These are phyloP conservation scores for Heliconius eleuchia DNA, from an alignment of 1,140 invertebrate genomes.

Conservation along the genomic window DNA sequence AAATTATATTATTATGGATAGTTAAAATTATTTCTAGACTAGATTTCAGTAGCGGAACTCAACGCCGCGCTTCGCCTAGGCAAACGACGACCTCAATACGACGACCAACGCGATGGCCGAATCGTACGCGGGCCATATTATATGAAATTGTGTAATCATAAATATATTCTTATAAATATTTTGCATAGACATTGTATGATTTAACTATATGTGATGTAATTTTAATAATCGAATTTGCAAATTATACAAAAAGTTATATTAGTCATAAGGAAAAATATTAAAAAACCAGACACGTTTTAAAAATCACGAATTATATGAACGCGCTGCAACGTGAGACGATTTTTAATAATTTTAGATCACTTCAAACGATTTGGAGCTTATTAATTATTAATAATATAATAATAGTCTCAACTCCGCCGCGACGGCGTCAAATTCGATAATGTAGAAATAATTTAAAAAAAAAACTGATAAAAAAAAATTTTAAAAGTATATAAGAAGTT, in stretches of 20 bases:
- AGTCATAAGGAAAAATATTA: slow-evolving; percentile 12
- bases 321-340: not conserved
- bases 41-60: no score
- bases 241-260: not conserved
- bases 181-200: not conserved
- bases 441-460: not conserved
- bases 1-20: no score
- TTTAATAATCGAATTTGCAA: not conserved
- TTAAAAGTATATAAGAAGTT: no score
- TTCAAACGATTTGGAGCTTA: not conserved
- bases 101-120: no score
- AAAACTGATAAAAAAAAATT: no score
- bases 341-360: not conserved
- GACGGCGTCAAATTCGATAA: not conserved
- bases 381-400: not conserved
- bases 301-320: slow-evolving; percentile 5
- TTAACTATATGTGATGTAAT: not conserved
- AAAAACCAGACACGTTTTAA: slow-evolving; percentile 1
- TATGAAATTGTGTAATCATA: no score
- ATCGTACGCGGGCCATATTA: no score
- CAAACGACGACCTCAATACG: no score
- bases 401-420: not conserved
- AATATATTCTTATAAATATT: not conserved
- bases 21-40: no score
- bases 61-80: no score